Base-by-base conservation (phyloP, 2,797 vertebrate genomes). In the Euthynnus affinis region DNA sequence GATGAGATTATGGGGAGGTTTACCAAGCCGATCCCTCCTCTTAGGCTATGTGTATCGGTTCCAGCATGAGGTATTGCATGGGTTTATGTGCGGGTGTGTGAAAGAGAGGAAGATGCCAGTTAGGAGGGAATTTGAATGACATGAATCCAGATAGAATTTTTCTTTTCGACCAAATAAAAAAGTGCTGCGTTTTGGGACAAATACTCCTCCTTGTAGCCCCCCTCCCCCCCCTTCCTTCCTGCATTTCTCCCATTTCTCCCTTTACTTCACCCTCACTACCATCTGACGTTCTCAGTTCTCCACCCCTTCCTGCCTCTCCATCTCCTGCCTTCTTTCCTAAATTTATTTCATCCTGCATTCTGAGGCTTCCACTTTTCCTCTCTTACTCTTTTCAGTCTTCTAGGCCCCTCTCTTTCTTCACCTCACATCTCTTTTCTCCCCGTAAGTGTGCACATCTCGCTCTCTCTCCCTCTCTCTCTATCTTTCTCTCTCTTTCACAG, bases 1-100 rank as follows among this genome's bases (percentile, higher is more conserved):
- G 94, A 95, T 94, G 94, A 94, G 95, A 95, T 95, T 95, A 94
- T 91, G 77, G 83, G 88, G 90, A 91, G 93, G 90, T 94, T 95
- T 94, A 93, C 92, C 92, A 90, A 93, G 87, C 81, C 88, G 71
- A 94, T 92, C 92, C 91, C 91, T 92, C 92, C 92, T 93, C 91
- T 93, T 90, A 90, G 91, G 93, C 92, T 87, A 92, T 93, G 88
- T 92, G 94, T 91, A 89, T 92, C 90, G 67, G 71, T 91, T 95
- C 93, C 91, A 94, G 83, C 86, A 91, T 42, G 86, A 87, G 88
- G 89, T 77, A 91, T 94, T 93, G 92, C 81, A 74, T 85, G 77
- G 84, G 85, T 90, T 70, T 89, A 81, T 81, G 82, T 83, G 46
- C 46, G 81, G 56, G 65, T 76, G 82, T 78, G 74, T 84, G 74